phyloP scores from a whole-genome alignment of 2,797 vertebrate species.

The Takifugu ocellatus region DNA sequence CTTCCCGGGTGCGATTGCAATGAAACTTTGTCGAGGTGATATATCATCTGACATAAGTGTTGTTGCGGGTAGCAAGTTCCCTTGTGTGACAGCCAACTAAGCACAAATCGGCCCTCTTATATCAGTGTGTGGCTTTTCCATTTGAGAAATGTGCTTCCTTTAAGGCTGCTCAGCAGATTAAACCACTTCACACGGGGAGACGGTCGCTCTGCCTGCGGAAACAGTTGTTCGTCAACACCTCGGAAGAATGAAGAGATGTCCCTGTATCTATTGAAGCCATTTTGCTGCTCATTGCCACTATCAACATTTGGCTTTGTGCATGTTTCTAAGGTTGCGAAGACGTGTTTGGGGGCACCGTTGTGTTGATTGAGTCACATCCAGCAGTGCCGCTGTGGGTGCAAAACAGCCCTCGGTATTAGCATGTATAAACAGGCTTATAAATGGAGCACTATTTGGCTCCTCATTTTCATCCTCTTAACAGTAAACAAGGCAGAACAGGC shows the following conservation, averaged over 20 bases:
- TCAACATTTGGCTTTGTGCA: conserved; percentile 25
- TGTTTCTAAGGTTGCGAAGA: conserved; percentile 42
- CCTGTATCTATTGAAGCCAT: conserved; percentile 8
- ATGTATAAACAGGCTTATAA: conserved; percentile 77
- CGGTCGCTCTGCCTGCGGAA: neutral
- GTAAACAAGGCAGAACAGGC: conserved; percentile 77
- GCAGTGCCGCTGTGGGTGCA: conserved; percentile 56
- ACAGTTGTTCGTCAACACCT: conserved; percentile 18
- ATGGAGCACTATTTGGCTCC: conserved; percentile 71
- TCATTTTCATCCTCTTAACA: conserved; percentile 76
- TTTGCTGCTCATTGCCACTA: conserved; percentile 24
- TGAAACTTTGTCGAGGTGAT: neutral
- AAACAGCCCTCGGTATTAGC: conserved; percentile 69
- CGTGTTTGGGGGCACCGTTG: conserved; percentile 34
- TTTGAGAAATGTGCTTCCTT: conserved; percentile 16
- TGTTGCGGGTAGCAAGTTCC: conserved; percentile 15
- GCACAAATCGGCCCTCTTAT: conserved; percentile 6
- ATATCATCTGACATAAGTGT: conserved; percentile 3
- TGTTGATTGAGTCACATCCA: conserved; percentile 67
- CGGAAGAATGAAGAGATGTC: neutral
- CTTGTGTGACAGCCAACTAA: conserved; percentile 19
- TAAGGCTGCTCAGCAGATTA: conserved; percentile 35
- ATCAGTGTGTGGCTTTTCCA: conserved; percentile 18
- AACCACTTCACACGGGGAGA: conserved; percentile 29
- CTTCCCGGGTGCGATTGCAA: neutral